Evolutionary conservation across 2,113 vertebrate species (phyloP).

Genomic region (Phaethornis superciliosus): DNA sequence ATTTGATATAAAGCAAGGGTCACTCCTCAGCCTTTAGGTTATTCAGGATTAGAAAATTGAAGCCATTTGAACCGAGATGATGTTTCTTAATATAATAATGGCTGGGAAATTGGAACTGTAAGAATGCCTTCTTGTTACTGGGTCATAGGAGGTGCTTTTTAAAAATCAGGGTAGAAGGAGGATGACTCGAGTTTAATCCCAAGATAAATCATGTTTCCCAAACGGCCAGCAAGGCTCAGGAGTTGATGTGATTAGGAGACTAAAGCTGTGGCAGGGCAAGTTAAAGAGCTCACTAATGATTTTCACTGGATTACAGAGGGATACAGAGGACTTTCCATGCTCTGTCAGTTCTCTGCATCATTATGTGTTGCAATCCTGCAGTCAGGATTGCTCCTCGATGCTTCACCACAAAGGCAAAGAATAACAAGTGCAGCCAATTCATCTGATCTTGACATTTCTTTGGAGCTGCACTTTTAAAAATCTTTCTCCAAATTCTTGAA

Average conservation of each 20-base stretch:
- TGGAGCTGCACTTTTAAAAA: background rate
- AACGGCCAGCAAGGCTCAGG: background rate
- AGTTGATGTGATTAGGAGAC: slow-evolving; percentile 18
- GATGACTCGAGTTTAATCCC: slow-evolving; percentile 24
- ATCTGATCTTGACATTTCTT: background rate
- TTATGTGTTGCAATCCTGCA: background rate
- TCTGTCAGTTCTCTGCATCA: background rate
- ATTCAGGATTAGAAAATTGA: slow-evolving; percentile 50
- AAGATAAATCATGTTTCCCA: slow-evolving; percentile 24
- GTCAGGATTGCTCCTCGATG: background rate
- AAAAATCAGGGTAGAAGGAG: slow-evolving; percentile 16
- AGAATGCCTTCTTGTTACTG: slow-evolving; percentile 7
- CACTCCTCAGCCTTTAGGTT: slow-evolving; percentile 16
- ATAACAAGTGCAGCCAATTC: background rate
- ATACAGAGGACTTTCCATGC: background rate
- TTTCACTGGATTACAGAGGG: background rate
- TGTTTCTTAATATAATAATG: slow-evolving; percentile 57
- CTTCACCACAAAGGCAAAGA: background rate
- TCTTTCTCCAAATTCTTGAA: background rate
- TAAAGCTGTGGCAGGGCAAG: background rate
- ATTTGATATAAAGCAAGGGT: slow-evolving; percentile 23
- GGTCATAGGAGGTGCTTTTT: slow-evolving; percentile 35
- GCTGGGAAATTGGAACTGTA: slow-evolving; percentile 26
- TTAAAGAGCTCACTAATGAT: background rate
- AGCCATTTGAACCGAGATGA: slow-evolving; percentile 29